Conservation (phyloP, 2,797 vertebrate genomes). For the Menidia menidia region DNA sequence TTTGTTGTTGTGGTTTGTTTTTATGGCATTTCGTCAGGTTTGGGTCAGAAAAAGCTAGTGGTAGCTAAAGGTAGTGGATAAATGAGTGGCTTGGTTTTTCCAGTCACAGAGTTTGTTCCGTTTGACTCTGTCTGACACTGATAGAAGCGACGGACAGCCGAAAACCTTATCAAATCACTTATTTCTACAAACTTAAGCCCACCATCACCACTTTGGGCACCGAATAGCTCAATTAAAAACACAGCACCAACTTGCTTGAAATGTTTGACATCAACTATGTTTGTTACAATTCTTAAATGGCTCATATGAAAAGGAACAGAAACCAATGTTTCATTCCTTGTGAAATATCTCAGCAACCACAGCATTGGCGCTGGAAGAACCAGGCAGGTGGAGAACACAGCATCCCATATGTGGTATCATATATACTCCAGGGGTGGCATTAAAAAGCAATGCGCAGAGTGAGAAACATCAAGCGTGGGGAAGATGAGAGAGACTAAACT, state of each 20-base stretch:
- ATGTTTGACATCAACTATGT: not conserved
- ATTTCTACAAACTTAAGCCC: too few relatives aligned
- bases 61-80: too few relatives aligned
- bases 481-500: constrained; percentile 30
- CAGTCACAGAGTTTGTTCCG: too few relatives aligned
- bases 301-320: too few relatives aligned
- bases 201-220: not conserved
- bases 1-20: too few relatives aligned
- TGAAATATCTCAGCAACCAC: constrained; percentile 57
- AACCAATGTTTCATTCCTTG: constrained; percentile 11
- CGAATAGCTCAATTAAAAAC: not conserved
- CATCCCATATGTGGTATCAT: constrained; percentile 20
- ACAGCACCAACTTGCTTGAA: not conserved
- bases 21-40: too few relatives aligned
- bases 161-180: too few relatives aligned
- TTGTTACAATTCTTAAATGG: too few relatives aligned
- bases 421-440: constrained; percentile 55
- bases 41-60: too few relatives aligned
- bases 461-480: constrained; percentile 25
- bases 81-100: too few relatives aligned
- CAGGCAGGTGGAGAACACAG: constrained; percentile 59
- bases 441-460: constrained; percentile 49
- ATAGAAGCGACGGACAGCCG: too few relatives aligned
- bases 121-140: too few relatives aligned
- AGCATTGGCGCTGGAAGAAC: constrained; percentile 26